Evolutionary conservation across 2,797 vertebrate genomes (phyloP).

Genomic region (Chelon auratus): DNA sequence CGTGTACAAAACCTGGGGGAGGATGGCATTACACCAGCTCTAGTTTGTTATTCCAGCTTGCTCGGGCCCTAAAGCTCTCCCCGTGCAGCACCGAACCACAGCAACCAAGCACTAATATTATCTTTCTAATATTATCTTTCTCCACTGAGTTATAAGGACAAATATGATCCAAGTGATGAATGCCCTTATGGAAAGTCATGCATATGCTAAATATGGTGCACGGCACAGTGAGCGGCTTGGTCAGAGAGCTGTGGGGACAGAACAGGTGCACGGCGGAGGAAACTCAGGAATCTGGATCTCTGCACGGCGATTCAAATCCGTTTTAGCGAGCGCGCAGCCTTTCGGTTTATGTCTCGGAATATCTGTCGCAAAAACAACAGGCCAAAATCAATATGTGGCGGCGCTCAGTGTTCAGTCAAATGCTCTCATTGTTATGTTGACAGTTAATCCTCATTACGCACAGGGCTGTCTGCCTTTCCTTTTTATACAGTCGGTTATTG

Average conservation of each 20-base stretch:
- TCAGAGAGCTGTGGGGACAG: slow-evolving; percentile 43
- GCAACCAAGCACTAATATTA: slow-evolving; percentile 63
- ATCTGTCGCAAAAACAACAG: slow-evolving; percentile 39
- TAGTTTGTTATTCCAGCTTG: slow-evolving; percentile 65
- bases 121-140: slow-evolving; percentile 61
- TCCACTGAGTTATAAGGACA: slow-evolving; percentile 52
- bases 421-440: slow-evolving; percentile 24
- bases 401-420: slow-evolving; percentile 19
- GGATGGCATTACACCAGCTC: slow-evolving; percentile 67
- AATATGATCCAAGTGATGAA: slow-evolving; percentile 64
- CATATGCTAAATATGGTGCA: slow-evolving; percentile 58
- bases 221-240: slow-evolving; percentile 40
- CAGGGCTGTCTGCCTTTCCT: slow-evolving; percentile 13
- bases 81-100: slow-evolving; percentile 54
- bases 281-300: slow-evolving; percentile 31
- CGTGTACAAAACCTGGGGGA: slow-evolving; percentile 63
- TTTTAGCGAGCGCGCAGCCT: slow-evolving; percentile 27
- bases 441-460: slow-evolving; percentile 54
- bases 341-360: slow-evolving; percentile 35
- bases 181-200: slow-evolving; percentile 40
- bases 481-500: slow-evolving; percentile 13
- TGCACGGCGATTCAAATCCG: slow-evolving; percentile 32
- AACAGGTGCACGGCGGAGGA: slow-evolving; percentile 53
- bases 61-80: slow-evolving; percentile 44
- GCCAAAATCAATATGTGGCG: slow-evolving; percentile 19